phyloP scores from a whole-genome alignment of 2,888 invertebrate genomes.

The Fragum sueziense region DNA sequence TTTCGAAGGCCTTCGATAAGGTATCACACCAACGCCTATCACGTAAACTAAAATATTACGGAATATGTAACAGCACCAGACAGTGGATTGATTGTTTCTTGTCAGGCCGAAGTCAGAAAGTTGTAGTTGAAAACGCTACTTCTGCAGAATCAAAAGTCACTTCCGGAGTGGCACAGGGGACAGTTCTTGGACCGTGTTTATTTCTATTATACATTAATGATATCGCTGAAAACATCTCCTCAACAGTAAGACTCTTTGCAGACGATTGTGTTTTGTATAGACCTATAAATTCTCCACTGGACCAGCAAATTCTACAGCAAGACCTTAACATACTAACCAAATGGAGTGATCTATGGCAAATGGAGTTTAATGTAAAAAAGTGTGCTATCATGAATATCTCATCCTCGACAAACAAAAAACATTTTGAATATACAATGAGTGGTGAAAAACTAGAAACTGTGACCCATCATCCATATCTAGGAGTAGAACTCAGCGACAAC shows the following conservation, averaged over 20 bases:
- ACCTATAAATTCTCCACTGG: not conserved
- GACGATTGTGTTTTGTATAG: conserved; percentile 4
- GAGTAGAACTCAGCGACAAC: conserved; percentile 11
- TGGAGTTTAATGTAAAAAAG: conserved; percentile 33
- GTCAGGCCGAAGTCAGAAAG: too few species aligned
- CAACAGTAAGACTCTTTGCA: conserved; percentile 2
- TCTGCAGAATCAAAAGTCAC: too few species aligned
- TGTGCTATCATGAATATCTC: conserved; percentile 13
- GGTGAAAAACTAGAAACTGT: conserved; percentile 2
- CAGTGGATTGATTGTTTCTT: too few species aligned
- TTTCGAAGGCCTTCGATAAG: conserved; percentile 5
- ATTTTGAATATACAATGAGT: conserved; percentile 1
- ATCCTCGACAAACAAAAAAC: conserved; percentile 10
- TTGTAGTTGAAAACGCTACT: conserved; percentile 12
- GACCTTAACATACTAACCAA: not conserved
- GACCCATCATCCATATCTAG: conserved; percentile 13
- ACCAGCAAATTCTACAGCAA: not conserved
- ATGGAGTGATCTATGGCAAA: conserved; percentile 11
- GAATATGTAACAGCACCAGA: too few species aligned
- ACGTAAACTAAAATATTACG: too few species aligned
- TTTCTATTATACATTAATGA: conserved; percentile 33
- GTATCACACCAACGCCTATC: conserved; percentile 21
- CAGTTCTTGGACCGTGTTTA: conserved; percentile 14
- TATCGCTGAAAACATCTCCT: conserved; percentile 10
- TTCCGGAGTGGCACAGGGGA: conserved; percentile 18